Percentiles rank a stretch among this genome's conserved stretches.
Evolutionary conservation across 1,140 invertebrate species (phyloP).

Genomic region (Bombus consobrinus): DNA sequence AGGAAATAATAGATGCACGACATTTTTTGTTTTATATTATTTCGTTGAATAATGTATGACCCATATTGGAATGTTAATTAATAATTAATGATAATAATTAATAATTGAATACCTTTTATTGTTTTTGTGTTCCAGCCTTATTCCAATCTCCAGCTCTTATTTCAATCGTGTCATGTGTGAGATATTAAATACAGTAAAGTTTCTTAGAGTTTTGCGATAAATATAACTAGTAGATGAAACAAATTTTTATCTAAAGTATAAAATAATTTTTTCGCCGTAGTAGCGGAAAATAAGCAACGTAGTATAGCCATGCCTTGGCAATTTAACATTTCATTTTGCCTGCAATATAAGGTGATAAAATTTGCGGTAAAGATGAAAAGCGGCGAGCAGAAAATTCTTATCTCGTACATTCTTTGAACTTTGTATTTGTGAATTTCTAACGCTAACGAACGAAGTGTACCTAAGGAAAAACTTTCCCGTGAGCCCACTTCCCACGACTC

Average conservation of each 20-base stretch:
- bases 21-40: too few species aligned
- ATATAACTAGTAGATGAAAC: not conserved
- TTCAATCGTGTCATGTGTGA: not conserved
- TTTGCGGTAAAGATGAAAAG: not conserved
- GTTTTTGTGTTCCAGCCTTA: too few species aligned
- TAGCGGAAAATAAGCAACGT: not conserved
- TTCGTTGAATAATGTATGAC: too few species aligned
- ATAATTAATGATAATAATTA: too few species aligned
- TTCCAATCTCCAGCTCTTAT: too few species aligned
- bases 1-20: too few species aligned
- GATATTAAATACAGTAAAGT: not conserved
- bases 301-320: not conserved
- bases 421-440: constrained; percentile 20
- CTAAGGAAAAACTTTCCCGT: constrained; percentile 62
- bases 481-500: constrained; percentile 70
- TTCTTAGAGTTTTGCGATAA: too few species aligned
- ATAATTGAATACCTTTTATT: too few species aligned
- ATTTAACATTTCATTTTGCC: not conserved
- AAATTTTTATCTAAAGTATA: not conserved
- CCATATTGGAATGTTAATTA: too few species aligned
- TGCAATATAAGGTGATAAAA: not conserved
- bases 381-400: not conserved
- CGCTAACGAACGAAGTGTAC: not conserved
- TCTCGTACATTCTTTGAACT: not conserved
- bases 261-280: not conserved